Evolutionary conservation across 1,140 invertebrate species (phyloP).

Genomic region (Philopotamus ludificatus): DNA sequence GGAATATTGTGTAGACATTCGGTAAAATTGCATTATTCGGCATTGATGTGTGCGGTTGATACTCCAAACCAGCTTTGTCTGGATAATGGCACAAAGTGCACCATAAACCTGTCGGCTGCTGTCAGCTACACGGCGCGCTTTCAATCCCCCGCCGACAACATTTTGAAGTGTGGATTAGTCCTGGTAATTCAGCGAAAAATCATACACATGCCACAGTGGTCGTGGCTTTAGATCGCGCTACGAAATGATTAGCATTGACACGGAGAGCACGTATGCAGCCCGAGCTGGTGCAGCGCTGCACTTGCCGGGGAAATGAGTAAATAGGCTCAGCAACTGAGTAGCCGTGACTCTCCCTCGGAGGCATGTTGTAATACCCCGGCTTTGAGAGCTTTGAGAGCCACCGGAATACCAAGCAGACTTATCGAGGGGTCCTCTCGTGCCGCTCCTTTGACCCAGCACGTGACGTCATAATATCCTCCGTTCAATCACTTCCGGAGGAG

Average conservation of each 20-base stretch:
- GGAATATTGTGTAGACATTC: too few species aligned
- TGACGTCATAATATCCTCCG: conserved; percentile 34
- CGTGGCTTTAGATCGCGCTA: too few species aligned
- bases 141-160: too few species aligned
- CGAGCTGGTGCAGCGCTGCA: too few species aligned
- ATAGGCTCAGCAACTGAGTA: conserved; percentile 12
- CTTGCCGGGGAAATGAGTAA: conserved; percentile 12
- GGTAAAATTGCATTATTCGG: conserved; percentile 1
- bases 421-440: conserved; percentile 1
- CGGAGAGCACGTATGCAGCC: not conserved
- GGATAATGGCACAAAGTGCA: conserved; percentile 11
- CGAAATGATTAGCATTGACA: conserved; percentile 4
- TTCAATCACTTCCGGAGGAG: conserved; percentile 23
- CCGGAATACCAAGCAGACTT: conserved; percentile 25
- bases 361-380: conserved; percentile 15
- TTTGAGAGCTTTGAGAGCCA: conserved; percentile 13
- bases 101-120: conserved; percentile 11
- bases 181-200: too few species aligned
- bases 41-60: conserved; percentile 11
- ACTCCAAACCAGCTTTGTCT: conserved; percentile 2
- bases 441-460: conserved; percentile 32
- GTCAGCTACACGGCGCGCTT: not conserved
- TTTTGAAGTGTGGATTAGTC: too few species aligned
- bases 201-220: too few species aligned
- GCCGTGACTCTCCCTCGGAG: not conserved